Conservation (phyloP, 2,888 invertebrate genomes). For the Lochmaea capreae region DNA sequence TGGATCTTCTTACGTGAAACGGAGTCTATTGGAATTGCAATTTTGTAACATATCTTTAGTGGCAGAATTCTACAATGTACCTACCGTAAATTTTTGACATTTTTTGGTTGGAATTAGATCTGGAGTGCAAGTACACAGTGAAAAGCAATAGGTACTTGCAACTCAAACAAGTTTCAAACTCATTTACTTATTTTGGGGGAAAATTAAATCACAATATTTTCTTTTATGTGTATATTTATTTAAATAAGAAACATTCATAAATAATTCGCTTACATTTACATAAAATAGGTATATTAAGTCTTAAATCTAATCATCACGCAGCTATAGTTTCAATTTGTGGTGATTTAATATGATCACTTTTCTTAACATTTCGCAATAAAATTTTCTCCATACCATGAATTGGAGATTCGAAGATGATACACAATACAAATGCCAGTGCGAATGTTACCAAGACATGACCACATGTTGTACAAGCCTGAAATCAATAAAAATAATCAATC, state of each 20-base stretch:
- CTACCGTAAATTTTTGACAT: no score
- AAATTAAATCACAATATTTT: no score
- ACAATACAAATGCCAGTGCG: conserved; percentile 71
- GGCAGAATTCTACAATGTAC: no score
- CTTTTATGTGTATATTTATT: not conserved
- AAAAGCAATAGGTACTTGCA: no score
- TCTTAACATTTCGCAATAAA: conserved; percentile 66
- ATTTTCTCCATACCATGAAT: conserved; percentile 78
- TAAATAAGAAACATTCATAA: not conserved
- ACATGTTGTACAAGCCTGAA: conserved; percentile 70
- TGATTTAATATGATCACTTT: conserved; percentile 15
- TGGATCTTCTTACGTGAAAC: no score
- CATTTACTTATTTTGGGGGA: no score
- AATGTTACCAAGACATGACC: conserved; percentile 74
- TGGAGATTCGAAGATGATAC: conserved; percentile 78
- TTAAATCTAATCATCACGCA: conserved; percentile 8
- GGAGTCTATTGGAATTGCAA: no score
- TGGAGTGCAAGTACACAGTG: no score
- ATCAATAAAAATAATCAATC: conserved; percentile 22
- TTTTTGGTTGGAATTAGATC: no score
- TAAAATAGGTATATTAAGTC: no score
- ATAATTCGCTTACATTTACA: not conserved
- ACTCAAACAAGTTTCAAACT: no score
- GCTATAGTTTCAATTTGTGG: conserved; percentile 15
- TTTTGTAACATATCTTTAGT: no score